A percentile compares a stretch with the other conserved stretches of the same genome.
Evolutionary conservation across 2,113 vertebrate genomes (phyloP).

Genomic region (Nettapus auritus): DNA sequence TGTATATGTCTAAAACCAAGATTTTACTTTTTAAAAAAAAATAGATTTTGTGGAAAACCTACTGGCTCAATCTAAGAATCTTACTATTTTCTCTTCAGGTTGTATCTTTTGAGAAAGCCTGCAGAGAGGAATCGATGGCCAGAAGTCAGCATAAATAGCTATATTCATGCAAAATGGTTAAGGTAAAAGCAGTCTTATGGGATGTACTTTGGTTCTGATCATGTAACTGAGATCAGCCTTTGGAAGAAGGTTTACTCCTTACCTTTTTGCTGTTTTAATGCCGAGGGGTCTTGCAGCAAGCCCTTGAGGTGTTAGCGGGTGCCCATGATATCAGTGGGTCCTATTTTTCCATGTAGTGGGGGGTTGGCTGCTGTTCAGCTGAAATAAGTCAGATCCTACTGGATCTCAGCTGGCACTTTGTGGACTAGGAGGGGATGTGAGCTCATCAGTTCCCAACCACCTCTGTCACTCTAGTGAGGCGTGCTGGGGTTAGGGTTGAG

Average conservation of each 20-base stretch:
- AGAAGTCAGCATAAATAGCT: not conserved
- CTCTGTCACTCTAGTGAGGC: not conserved
- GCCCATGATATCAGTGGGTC: not conserved
- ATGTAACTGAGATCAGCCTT: not conserved
- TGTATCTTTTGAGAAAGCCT: not conserved
- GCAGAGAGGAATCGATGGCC: not conserved
- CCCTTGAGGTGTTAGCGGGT: not conserved
- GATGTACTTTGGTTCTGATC: not conserved
- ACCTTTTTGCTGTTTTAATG: not conserved
- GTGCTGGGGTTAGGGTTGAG: not conserved
- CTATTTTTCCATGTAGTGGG: fast-evolving
- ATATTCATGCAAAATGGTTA: not conserved
- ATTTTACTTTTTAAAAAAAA: not conserved
- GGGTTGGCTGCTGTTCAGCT: not conserved
- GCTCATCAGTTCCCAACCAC: not conserved
- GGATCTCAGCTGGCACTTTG: not conserved
- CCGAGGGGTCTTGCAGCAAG: not conserved
- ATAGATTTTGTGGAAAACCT: not conserved
- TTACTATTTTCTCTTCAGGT: not conserved
- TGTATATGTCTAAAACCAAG: not conserved
- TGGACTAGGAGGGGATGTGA: not conserved
- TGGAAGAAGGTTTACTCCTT: not conserved
- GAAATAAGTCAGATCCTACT: not conserved
- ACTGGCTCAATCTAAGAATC: not conserved
- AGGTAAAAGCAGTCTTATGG: not conserved